These are phyloP conservation scores for Pyrocoelia pectoralis DNA, from an alignment of 2,888 invertebrate genomes.

Conservation along the genomic window DNA sequence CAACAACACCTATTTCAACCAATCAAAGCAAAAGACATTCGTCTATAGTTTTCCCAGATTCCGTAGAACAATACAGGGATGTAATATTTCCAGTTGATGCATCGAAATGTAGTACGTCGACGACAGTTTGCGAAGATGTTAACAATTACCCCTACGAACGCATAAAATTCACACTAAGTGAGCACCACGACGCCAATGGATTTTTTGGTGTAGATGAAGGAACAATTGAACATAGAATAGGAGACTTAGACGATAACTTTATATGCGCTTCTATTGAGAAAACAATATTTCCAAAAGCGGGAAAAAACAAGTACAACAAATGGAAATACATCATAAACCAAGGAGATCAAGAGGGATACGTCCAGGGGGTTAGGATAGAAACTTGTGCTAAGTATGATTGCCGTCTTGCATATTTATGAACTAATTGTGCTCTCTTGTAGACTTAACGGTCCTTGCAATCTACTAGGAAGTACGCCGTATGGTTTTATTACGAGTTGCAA, in stretches of 20 bases:
- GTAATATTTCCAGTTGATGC: slow-evolving; percentile 36
- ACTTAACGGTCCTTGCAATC: slow-evolving; percentile 60
- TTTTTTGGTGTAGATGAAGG: slow-evolving; percentile 47
- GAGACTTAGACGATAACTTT: slow-evolving; percentile 45
- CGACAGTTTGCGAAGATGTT: slow-evolving; percentile 60
- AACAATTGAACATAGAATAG: slow-evolving; percentile 46
- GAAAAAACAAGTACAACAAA: slow-evolving; percentile 66
- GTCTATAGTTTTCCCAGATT: slow-evolving; percentile 45
- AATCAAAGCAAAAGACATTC: neutral
- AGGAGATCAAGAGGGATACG: slow-evolving; percentile 61
- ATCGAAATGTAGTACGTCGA: slow-evolving; percentile 50
- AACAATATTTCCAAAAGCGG: slow-evolving; percentile 70
- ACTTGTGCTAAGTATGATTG: slow-evolving; percentile 68
- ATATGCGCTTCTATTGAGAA: slow-evolving; percentile 56
- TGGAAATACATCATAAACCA: slow-evolving; percentile 77
- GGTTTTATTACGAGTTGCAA: slow-evolving; percentile 64
- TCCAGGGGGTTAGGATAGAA: slow-evolving; percentile 79
- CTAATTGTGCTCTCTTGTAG: too few species aligned
- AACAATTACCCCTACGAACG: slow-evolving; percentile 59
- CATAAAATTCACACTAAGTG: slow-evolving; percentile 50
- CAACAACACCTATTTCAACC: neutral
- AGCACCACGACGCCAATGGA: slow-evolving; percentile 43
- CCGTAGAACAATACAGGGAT: slow-evolving; percentile 39
- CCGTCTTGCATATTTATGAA: neutral
- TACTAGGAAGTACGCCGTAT: slow-evolving; percentile 57